These are phyloP conservation scores for Etheostoma cragini DNA, from an alignment of 2,113 vertebrate genomes.

Conservation along the genomic window DNA sequence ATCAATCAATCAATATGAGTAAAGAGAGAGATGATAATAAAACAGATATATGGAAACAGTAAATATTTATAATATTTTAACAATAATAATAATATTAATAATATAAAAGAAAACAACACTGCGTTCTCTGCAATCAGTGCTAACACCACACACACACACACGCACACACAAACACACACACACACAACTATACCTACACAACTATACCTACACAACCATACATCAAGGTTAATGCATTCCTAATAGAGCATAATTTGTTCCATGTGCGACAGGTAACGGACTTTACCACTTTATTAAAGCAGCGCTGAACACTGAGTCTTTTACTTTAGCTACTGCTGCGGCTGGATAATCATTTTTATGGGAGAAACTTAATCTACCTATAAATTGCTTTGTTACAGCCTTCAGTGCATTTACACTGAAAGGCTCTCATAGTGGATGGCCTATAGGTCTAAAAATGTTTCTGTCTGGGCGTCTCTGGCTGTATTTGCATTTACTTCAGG, in stretches of 20 bases:
- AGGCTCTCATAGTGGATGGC: conserved; percentile 25
- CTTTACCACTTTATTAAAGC: conserved; percentile 76
- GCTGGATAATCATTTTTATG: conserved; percentile 74
- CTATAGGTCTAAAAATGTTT: not conserved
- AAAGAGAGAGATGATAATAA: not conserved
- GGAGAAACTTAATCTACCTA: conserved; percentile 76
- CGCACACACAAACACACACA: conserved; percentile 4
- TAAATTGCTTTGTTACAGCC: conserved; percentile 73
- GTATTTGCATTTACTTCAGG: conserved; percentile 11
- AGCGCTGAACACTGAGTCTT: conserved; percentile 58
- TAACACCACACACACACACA: not conserved
- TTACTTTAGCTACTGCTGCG: conserved; percentile 61
- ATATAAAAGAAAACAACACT: not conserved
- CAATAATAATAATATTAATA: too few species aligned
- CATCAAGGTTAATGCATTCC: conserved; percentile 73
- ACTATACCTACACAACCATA: conserved; percentile 21
- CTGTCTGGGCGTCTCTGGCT: conserved; percentile 16
- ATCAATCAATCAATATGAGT: not conserved
- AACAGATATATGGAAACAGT: not conserved
- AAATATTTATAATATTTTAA: too few species aligned
- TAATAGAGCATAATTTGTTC: conserved; percentile 70
- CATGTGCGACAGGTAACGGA: conserved; percentile 63
- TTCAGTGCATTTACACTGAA: conserved; percentile 47
- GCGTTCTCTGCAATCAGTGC: not conserved
- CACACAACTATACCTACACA: conserved; percentile 14